A percentile compares a stretch with the other conserved stretches of the same genome.
Evolutionary conservation across 1,140 invertebrate species (phyloP).

Genomic region (Platyura marginata): DNA sequence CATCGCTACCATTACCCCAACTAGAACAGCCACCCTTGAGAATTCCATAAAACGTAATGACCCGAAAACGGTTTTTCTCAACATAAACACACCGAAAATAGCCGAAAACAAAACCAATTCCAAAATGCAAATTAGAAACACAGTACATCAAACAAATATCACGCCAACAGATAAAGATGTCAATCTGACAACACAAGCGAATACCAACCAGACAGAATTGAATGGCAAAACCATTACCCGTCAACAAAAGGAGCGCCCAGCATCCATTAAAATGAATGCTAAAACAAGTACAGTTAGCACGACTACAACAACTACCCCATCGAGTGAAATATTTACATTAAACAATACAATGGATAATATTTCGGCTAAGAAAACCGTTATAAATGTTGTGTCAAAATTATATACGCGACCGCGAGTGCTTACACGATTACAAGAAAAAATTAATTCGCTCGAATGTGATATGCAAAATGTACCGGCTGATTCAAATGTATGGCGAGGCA

Average conservation of each 20-base stretch:
- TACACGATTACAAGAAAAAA: conserved; percentile 32
- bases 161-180: neutral
- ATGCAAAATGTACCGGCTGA: conserved; percentile 35
- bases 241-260: neutral
- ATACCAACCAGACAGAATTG: too few species aligned
- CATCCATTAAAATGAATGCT: neutral
- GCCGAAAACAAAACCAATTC: conserved; percentile 19
- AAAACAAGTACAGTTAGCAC: neutral
- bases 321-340: conserved; percentile 6
- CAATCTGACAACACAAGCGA: neutral
- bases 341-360: conserved; percentile 6
- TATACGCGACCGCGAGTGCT: conserved; percentile 19
- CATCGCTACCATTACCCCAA: too few species aligned
- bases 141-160: conserved; percentile 8
- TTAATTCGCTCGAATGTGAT: conserved; percentile 37
- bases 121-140: conserved; percentile 21
- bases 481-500: conserved; percentile 40
- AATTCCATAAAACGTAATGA: too few species aligned
- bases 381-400: conserved; percentile 17
- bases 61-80: too few species aligned
- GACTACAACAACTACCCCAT: neutral
- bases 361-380: too few species aligned
- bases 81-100: conserved; percentile 10
- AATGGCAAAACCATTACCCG: too few species aligned
- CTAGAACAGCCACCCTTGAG: too few species aligned